Base-by-base conservation (phyloP, 2,113 vertebrate species). In the Meles meles region DNA sequence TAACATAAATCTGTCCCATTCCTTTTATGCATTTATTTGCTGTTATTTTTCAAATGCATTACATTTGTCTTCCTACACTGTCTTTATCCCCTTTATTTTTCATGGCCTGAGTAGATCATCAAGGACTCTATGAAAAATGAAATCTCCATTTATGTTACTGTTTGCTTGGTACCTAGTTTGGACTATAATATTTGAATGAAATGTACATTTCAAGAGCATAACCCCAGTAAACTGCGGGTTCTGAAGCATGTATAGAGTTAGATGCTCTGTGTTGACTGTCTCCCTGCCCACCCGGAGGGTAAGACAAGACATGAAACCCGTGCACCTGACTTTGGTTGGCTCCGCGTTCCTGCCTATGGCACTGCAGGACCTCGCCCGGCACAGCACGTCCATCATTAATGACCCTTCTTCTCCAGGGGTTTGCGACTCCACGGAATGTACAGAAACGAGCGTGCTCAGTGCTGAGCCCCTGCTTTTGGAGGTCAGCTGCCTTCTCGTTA, bases 261-360 rank as follows among this genome's bases (percentile, higher is more conserved):
- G 59, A 61, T 31, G 59, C 52, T 39, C 0, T 29, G 42, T 9
- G 6, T 5, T 18, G 25, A 57, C 15, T 5, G 13, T 74, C 9
- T 72, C 3, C 6, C 1, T 5, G 47, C 3, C 39, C 11, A 29
- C 2, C 39, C 49, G 34, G 5, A n/a, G 55, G 9, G 2, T 27
- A 29, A 44, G 59, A 74, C 7, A 13, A 25, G 69, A 34, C 2
- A 1, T 31, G 49, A 23, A 77, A 29, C 27, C 37, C 47, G 7
- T 9, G 3, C 5, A 1, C 27, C 5, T 4, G 0, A 4, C 47
- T 10, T 59, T 2, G 9, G 3, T 3, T 7, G 59, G n/a, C 44
- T 52, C 23, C n/a, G 23, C 3, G 8, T 12, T 23, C 61, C 39
- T 34, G 7, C 84, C 20, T 42, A 3, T 5, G 0, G 18, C 25